phyloP scores from a whole-genome alignment of 2,888 invertebrate species.

The Fragum whitleyi region DNA sequence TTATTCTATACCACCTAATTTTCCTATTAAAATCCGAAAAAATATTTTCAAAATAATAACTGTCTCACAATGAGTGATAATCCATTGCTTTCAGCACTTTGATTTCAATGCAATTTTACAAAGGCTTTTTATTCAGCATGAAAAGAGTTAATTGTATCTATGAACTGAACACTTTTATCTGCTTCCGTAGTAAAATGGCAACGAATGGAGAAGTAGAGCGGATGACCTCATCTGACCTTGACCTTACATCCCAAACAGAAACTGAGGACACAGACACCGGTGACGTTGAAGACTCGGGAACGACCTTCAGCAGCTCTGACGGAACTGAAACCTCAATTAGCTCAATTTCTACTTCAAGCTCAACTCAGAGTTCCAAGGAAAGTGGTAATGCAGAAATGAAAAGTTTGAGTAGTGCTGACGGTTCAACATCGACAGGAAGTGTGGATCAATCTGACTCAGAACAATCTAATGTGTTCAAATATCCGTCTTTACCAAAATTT shows the following conservation, averaged over 20 bases:
- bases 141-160: no score
- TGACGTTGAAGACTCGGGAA: conserved; percentile 22
- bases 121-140: no score
- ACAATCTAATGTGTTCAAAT: conserved; percentile 16
- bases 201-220: conserved; percentile 6
- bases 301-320: conserved; percentile 26
- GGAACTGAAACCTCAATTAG: neutral
- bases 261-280: conserved; percentile 41
- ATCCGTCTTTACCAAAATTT: neutral
- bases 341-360: conserved; percentile 26
- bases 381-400: neutral
- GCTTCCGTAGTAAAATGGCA: no score
- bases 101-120: no score
- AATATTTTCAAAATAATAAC: no score
- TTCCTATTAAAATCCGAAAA: no score
- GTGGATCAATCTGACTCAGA: conserved; percentile 3
- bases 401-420: conserved; percentile 15
- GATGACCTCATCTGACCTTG: conserved; percentile 41
- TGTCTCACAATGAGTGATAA: no score
- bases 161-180: no score
- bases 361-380: neutral
- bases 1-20: no score
- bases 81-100: no score
- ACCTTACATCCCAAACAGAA: conserved; percentile 48
- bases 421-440: conserved; percentile 14